Evolutionary conservation across 1,140 invertebrate genomes (phyloP).

Genomic region (Neodiprion pinetum): DNA sequence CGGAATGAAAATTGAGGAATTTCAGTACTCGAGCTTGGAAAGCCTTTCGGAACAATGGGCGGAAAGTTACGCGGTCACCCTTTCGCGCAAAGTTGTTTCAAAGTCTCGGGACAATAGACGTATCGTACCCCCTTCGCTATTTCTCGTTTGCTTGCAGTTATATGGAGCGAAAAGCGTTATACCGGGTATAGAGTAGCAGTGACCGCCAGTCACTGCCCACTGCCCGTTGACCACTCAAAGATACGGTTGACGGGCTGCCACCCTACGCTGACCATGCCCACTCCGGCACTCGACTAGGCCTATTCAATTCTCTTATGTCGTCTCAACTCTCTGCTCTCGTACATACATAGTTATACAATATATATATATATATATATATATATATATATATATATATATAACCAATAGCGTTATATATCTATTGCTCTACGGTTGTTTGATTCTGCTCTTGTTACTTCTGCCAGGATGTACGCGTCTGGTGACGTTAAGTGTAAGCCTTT

Average conservation of each 20-base stretch:
- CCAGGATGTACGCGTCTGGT: background rate
- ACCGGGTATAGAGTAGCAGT: slow-evolving; percentile 5
- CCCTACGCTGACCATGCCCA: background rate
- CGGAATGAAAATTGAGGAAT: background rate
- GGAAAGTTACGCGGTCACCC: background rate
- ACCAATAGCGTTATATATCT: background rate
- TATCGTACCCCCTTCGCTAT: slow-evolving; percentile 4
- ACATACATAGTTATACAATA: background rate
- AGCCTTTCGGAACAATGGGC: background rate
- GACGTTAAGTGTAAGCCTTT: background rate
- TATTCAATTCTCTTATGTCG: background rate
- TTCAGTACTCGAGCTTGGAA: background rate
- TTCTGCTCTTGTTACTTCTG: background rate
- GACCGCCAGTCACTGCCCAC: slow-evolving; percentile 1
- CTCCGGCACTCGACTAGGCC: background rate
- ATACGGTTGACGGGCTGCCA: slow-evolving; percentile 6
- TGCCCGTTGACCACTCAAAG: slow-evolving; percentile 6
- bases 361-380: background rate
- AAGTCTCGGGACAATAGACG: slow-evolving; percentile 7
- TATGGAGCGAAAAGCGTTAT: slow-evolving; percentile 3
- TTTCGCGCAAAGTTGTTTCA: slow-evolving; percentile 1
- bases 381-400: too few relatives aligned
- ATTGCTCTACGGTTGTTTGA: background rate
- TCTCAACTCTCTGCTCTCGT: background rate
- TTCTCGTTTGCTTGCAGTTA: background rate